Evolutionary conservation across 2,113 vertebrate genomes (phyloP).

Genomic region (Empidonax traillii): DNA sequence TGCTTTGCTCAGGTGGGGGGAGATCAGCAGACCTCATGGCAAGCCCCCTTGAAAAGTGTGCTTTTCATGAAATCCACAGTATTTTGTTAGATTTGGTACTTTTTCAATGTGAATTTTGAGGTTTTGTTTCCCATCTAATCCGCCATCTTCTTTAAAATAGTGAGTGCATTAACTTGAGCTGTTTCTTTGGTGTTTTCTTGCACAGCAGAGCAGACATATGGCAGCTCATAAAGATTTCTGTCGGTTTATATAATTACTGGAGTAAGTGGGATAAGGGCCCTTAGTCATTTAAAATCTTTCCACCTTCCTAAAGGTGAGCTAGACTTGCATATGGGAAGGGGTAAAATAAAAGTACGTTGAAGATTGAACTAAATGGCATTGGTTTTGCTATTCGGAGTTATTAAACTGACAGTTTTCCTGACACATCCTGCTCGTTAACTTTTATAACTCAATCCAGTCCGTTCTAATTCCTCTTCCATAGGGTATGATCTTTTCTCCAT

Average conservation of each 20-base stretch:
- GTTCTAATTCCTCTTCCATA: conserved; percentile 47
- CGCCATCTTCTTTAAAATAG: background rate
- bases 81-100: background rate
- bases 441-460: conserved; percentile 14
- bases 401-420: conserved; percentile 49
- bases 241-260: background rate
- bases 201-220: conserved; percentile 59
- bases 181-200: conserved; percentile 2
- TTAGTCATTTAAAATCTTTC: background rate
- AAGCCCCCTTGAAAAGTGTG: background rate
- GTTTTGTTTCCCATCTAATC: background rate
- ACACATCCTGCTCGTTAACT: conserved; percentile 13
- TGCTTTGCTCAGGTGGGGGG: background rate
- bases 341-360: background rate
- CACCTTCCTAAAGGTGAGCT: background rate
- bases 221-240: conserved; percentile 18
- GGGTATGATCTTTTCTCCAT: conserved; percentile 66
- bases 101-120: background rate
- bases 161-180: background rate
- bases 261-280: background rate
- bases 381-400: background rate
- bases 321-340: background rate
- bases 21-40: background rate
- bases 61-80: background rate
- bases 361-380: background rate